Base-by-base conservation (phyloP, 92 coral and sea anemone genomes). In the Muricea muricata region DNA sequence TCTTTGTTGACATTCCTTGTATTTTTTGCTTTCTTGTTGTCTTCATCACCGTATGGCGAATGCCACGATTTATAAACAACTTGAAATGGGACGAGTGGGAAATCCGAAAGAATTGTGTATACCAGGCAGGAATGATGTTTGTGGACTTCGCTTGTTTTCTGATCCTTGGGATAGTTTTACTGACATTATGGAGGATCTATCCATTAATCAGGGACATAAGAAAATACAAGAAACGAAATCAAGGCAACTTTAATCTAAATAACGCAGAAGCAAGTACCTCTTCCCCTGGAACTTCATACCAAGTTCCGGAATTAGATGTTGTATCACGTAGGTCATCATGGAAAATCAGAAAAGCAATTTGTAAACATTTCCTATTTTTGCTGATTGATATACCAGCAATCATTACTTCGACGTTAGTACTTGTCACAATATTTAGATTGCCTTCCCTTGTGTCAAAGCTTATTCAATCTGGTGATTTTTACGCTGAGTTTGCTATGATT, bases 1-100 rank as follows among this genome's bases (percentile, higher is more conserved):
- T 96, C 31, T 90, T 96, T 61, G 94, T 96, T 0, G 99, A 96
- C 54, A 88, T 96, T 42, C 99, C 99, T 18, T 96, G 99, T 50
- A 96, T 96, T 79, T 55, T 96, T 23, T 92, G 97, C 85, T 93
- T 93, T 63, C 28, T 92, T 54, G 13, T 92, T 75, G 93, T 96
- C 47, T 84, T 90, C 54, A 56, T 91, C 7, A 94, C 99, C 18
- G 11, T 96, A 17, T 96, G 99, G 99, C 86, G 99, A 39, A 73
- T 96, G 47, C 98, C 94, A 11, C 92, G 91, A 55, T 94, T 96
- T 70, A 79, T 96, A 63, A 94, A 89, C 32, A 90, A 96, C 72
- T 92, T 89, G 65, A 39, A 87, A 56, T 87, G 76, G 8, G 87
- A 93, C 83, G 92, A 96, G 81, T 94, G 98, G 98, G 47, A 92